Evolutionary conservation across 2,113 vertebrate genomes (phyloP).

Genomic region (Urocolius indicus): DNA sequence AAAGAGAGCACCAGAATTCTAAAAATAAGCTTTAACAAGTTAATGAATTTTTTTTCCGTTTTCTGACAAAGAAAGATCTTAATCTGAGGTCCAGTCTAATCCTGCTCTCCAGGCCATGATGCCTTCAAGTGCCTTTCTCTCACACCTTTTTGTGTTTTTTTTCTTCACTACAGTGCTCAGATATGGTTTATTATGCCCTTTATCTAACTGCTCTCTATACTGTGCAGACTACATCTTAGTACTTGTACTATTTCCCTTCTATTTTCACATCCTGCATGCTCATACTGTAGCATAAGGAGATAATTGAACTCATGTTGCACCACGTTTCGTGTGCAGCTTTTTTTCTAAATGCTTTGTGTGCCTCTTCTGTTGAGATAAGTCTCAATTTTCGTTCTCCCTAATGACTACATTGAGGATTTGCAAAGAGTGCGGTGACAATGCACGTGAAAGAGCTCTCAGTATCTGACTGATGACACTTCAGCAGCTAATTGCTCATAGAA

Average conservation of each 20-base stretch:
- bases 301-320: slow-evolving; percentile 59
- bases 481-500: slow-evolving; percentile 63
- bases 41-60: neutral
- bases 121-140: neutral
- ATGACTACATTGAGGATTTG: slow-evolving; percentile 62
- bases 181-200: neutral
- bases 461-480: slow-evolving; percentile 67
- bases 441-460: slow-evolving; percentile 57
- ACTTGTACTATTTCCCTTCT: slow-evolving; percentile 4
- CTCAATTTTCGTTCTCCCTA: slow-evolving; percentile 68
- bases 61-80: neutral
- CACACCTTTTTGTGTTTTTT: neutral
- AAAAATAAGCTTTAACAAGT: neutral
- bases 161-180: neutral
- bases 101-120: neutral
- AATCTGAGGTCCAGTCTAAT: neutral
- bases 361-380: slow-evolving; percentile 64
- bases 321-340: slow-evolving; percentile 60
- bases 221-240: neutral
- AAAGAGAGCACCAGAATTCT: neutral
- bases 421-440: slow-evolving; percentile 57
- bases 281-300: slow-evolving; percentile 24
- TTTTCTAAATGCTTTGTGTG: slow-evolving; percentile 54
- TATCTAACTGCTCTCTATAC: neutral
- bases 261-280: slow-evolving; percentile 41